Conservation (phyloP, 2,888 invertebrate genomes). For the Syrista parreyssii region DNA sequence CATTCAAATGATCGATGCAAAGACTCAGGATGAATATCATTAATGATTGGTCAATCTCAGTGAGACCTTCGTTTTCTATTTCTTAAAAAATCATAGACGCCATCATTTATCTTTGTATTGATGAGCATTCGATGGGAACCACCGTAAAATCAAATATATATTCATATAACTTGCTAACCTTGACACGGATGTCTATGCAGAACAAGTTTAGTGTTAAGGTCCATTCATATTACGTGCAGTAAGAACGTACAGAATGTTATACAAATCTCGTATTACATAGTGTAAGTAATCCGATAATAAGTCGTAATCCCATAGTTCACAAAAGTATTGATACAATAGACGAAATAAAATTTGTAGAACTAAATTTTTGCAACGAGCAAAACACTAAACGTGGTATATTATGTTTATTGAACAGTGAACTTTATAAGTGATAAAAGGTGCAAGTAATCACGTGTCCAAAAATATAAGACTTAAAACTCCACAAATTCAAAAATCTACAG, state of each 20-base stretch:
- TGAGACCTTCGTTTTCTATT: background rate
- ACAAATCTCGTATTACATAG: background rate
- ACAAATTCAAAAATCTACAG: background rate
- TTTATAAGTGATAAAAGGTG: background rate
- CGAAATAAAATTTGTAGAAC: background rate
- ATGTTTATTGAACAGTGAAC: background rate
- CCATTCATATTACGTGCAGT: background rate
- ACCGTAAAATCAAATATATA: background rate
- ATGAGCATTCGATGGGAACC: background rate
- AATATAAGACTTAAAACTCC: background rate
- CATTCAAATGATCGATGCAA: background rate
- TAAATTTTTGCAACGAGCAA: background rate
- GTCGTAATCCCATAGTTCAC: background rate
- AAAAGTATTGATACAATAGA: background rate
- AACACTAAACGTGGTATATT: background rate
- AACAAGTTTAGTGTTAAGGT: background rate
- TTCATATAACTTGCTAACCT: background rate
- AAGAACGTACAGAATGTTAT: background rate
- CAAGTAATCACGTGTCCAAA: background rate
- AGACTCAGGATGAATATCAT: background rate
- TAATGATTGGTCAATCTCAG: background rate
- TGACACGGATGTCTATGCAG: background rate
- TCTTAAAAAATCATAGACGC: too few species aligned
- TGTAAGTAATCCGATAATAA: background rate
- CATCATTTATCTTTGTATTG: background rate